Evolutionary conservation across 2,888 invertebrate genomes (phyloP), one percentile per base, ranked within the genome.

Genomic region (Habrosyne pyritoides): DNA sequence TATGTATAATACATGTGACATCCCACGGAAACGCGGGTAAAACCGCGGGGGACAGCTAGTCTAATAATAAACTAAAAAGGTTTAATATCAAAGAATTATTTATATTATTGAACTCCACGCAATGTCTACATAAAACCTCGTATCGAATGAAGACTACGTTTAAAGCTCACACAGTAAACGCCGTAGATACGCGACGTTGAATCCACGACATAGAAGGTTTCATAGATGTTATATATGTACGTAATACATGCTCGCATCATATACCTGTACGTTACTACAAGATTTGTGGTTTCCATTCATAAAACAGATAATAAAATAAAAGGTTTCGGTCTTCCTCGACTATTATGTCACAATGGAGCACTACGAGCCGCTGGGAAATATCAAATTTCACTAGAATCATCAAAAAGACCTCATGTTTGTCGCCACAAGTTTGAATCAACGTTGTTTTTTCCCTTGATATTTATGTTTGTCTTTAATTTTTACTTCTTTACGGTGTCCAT

Each of bases 391-490:
- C 73, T 82, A 78, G 77, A 81, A 83, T 86, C 85, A 83, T 87
- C 88, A 89, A 86, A 36, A 74, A 84, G 77, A 72, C 71, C 67
- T 66, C 66, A 72, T 63, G 57, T 64, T 24, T 68, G 70, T 73
- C 77, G 75, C 67, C 71, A 71, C 75, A 75, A 77, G 77, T 79
- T 78, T 84, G 87, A 84, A 83, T 88, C 84, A 86, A 87, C 85
- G 77, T 50, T 50, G 28, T 83, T 84, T 84, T 86, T 87, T 82
- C 75, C 77, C 75, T 71, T 71, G 77, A 87, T 89, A 87, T 91
- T 91, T 91, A 90, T 91, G 87, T 86, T 81, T 84, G 85, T 89
- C 90, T 91, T 91, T 91, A 90, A 91, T 90, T 91, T 92, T 91
- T 88, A 89, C 89, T 87, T 79, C 83, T 81, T 81, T 81, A 76